phyloP scores from a whole-genome alignment of 2,888 invertebrate species.

The Dugesia japonica region DNA sequence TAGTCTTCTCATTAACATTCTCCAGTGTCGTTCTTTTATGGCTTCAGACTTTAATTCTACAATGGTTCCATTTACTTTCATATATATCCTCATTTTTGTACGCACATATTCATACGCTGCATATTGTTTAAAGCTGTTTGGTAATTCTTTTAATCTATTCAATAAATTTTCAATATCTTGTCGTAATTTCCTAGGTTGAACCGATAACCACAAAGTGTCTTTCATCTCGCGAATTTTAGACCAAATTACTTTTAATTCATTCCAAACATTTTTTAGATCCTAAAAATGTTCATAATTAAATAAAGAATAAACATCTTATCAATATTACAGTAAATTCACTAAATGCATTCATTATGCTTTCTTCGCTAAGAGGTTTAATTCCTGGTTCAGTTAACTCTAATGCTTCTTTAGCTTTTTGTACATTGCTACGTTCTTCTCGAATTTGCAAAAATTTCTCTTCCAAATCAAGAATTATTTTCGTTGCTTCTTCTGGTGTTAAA shows the following conservation, averaged over 20 bases:
- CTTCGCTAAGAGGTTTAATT: background rate
- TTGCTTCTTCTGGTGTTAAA: conserved; percentile 76
- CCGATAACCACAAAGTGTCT: conserved; percentile 92
- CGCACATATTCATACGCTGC: conserved; percentile 94
- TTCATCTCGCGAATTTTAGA: conserved; percentile 87
- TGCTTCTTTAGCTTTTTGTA: conserved; percentile 92
- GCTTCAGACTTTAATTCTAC: conserved; percentile 96
- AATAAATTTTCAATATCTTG: conserved; percentile 83
- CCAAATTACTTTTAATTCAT: conserved; percentile 84
- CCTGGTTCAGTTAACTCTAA: conserved; percentile 69
- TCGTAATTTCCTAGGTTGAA: conserved; percentile 86
- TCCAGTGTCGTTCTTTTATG: conserved; percentile 96
- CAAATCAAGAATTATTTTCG: conserved; percentile 72
- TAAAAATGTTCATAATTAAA: conserved; percentile 52
- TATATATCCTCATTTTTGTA: conserved; percentile 78
- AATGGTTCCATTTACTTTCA: conserved; percentile 84
- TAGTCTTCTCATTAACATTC: conserved; percentile 79
- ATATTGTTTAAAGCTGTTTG: conserved; percentile 81
- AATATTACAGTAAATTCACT: background rate
- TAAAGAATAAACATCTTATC: background rate
- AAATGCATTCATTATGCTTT: background rate
- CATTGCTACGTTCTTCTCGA: conserved; percentile 92
- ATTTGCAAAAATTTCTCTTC: conserved; percentile 81
- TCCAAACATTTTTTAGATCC: conserved; percentile 74
- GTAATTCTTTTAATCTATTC: conserved; percentile 74